A percentile compares a stretch with the other conserved stretches of the same genome.
These are phyloP conservation scores for Agapostemon virescens DNA, from an alignment of 2,888 invertebrate species.

Conservation along the genomic window DNA sequence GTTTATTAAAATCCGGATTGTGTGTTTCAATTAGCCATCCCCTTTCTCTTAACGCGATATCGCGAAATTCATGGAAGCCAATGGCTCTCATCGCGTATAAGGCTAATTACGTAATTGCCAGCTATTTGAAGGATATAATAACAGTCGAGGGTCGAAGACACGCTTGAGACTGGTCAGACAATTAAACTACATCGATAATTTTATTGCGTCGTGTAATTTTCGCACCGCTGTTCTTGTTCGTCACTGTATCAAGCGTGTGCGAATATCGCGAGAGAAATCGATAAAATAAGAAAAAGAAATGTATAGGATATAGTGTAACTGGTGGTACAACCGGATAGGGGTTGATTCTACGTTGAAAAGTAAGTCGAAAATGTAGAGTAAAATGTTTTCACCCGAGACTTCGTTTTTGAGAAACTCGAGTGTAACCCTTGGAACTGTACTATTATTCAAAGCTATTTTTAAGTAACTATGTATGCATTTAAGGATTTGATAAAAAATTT, in stretches of 20 bases:
- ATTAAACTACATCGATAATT: constrained; percentile 48
- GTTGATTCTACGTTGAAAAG: too few species aligned
- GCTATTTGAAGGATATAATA: constrained; percentile 49
- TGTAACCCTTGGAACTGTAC: too few species aligned
- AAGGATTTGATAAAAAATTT: too few species aligned
- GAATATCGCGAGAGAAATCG: not conserved
- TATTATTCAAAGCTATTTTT: too few species aligned
- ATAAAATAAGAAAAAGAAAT: not conserved
- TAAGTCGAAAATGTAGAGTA: too few species aligned
- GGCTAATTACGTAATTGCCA: constrained; percentile 51
- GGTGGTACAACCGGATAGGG: too few species aligned
- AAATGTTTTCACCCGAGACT: too few species aligned
- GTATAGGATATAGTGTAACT: too few species aligned
- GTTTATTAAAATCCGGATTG: not conserved
- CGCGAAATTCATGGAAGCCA: constrained; percentile 36
- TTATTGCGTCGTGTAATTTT: constrained; percentile 28
- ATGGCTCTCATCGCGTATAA: constrained; percentile 19
- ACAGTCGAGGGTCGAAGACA: constrained; percentile 52
- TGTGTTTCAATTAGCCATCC: constrained; percentile 2
- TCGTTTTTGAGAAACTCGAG: too few species aligned
- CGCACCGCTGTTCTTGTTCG: not conserved
- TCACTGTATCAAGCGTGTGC: not conserved
- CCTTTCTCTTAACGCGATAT: not conserved
- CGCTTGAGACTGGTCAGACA: constrained; percentile 24
- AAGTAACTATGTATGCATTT: too few species aligned